phyloP scores from a whole-genome alignment of 1,140 invertebrate species.

The Penaeus vannamei region DNA sequence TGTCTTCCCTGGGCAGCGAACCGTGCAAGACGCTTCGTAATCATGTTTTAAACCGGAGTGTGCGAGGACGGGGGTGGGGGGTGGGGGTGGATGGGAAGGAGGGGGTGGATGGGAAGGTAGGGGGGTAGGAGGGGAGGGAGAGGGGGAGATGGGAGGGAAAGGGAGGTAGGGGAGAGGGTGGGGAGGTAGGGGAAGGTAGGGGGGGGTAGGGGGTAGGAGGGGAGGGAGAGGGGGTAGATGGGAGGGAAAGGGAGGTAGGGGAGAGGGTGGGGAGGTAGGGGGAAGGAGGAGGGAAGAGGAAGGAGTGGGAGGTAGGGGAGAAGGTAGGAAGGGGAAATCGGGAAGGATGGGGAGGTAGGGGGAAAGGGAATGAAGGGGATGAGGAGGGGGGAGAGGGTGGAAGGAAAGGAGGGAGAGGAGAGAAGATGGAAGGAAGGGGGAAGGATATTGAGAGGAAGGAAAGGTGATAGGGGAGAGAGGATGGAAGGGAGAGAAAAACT shows the following conservation, averaged over 20 bases:
- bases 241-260: neutral
- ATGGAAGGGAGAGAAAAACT: no score
- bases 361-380: neutral
- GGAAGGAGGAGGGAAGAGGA: neutral
- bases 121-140: no score
- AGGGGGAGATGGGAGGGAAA: neutral
- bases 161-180: neutral
- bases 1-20: slow-evolving; percentile 46
- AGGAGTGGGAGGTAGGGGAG: neutral
- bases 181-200: neutral
- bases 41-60: slow-evolving; percentile 47
- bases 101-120: neutral
- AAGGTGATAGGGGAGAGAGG: no score
- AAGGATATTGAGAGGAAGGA: no score
- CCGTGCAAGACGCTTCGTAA: slow-evolving; percentile 48
- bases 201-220: no score
- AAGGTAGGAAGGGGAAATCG: no score
- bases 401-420: no score
- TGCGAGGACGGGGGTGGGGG: neutral
- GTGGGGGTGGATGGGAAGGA: neutral
- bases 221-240: no score
- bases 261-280: neutral
- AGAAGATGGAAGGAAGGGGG: no score
- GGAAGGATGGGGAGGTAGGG: no score
- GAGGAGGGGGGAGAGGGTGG: neutral